Evolutionary conservation across 1,140 invertebrate genomes (phyloP).

Genomic region (Spodoptera frugiperda): DNA sequence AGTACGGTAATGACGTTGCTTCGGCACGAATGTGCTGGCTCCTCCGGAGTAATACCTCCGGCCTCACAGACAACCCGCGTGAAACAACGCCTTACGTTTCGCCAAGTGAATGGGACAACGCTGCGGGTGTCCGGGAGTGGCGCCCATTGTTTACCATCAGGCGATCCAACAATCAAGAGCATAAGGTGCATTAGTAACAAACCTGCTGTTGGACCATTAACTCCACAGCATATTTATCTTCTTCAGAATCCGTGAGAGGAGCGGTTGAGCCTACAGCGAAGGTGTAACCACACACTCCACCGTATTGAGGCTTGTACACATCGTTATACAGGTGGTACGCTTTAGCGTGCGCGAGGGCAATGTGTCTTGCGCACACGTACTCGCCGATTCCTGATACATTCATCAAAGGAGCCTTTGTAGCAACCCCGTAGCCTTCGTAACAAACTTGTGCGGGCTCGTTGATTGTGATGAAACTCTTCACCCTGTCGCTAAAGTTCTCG

Average conservation of each 20-base stretch:
- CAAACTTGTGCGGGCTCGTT: constrained; percentile 76
- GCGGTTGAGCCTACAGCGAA: constrained; percentile 79
- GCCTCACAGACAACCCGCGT: too few species aligned
- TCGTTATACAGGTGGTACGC: constrained; percentile 76
- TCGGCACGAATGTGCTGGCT: too few species aligned
- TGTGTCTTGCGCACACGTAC: constrained; percentile 83
- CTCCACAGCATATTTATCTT: constrained; percentile 83
- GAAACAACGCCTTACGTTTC: too few species aligned
- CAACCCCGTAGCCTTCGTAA: constrained; percentile 64
- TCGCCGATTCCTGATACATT: constrained; percentile 69
- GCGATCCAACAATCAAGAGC: too few species aligned
- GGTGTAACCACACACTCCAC: constrained; percentile 54
- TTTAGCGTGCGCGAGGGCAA: constrained; percentile 85
- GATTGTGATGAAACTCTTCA: constrained; percentile 78
- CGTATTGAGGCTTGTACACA: constrained; percentile 64
- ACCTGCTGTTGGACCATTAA: constrained; percentile 72
- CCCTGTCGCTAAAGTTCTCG: constrained; percentile 78
- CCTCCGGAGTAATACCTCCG: too few species aligned
- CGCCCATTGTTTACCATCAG: too few species aligned
- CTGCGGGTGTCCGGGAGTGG: too few species aligned
- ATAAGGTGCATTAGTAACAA: constrained; percentile 2
- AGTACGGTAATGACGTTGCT: too few species aligned
- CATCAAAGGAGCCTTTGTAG: constrained; percentile 63
- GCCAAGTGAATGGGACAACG: too few species aligned
- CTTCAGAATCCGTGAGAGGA: constrained; percentile 73